Evolutionary conservation across 2,888 invertebrate genomes (phyloP), one percentile per base, ranked within the genome.

Genomic region (Corbicula japonica): DNA sequence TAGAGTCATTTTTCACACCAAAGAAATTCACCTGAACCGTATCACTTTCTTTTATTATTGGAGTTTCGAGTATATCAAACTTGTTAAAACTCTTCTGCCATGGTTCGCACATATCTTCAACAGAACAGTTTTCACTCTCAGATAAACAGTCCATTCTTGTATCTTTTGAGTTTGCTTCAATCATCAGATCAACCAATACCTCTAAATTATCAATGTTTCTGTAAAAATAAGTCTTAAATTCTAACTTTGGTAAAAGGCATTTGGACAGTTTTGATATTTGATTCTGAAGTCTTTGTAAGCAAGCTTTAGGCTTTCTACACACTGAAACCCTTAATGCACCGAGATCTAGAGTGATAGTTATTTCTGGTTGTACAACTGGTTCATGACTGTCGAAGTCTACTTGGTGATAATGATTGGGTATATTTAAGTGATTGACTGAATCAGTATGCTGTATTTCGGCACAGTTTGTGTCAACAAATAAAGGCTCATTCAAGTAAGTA

Each of bases 251-350:
- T 34, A 82, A 48, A 35, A 84, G 66, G 26, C 44, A 70, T 34
- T 76, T 68, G 5, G 78, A 52, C 2, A 86, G 65, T 50, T 65
- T 76, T 10, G 75, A 46, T 8, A 78, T 68, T 60, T 77, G 76
- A 46, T 65, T 56, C 15, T 78, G 80, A 18, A 86, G 73, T 34
- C 50, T 63, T 38, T 76, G 48, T 10, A 86, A 56, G 56, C 86
- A 86, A 18, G 73, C n/a, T 26, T 78, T 76, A 5, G 86, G 86
- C 34, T 74, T 76, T 38, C 77, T 74, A 46, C 86, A 86, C 50
- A 83, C 34, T 38, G 77, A 69, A 2, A 83, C 83, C 30, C 73
- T 62, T 15, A 76, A 75, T 35, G 80, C 83, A 66, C 71, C 76
- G 35, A 83, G 74, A 76, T 83, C 83, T 66, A 83, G 69, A 10